Conservation (phyloP, 2,113 vertebrate genomes). For the Speoplatyrhinus poulsoni region DNA sequence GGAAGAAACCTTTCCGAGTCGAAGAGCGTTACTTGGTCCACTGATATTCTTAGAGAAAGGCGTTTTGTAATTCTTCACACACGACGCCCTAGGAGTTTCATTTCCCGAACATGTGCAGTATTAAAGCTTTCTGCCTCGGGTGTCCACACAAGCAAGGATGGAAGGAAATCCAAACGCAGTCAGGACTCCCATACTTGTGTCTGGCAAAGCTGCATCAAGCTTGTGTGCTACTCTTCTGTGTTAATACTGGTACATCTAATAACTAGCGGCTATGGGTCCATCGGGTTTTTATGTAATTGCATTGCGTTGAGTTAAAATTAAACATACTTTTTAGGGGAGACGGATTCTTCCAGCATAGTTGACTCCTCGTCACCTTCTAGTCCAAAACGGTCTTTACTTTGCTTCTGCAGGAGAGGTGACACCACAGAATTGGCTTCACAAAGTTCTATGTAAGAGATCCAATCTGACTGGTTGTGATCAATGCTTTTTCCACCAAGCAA, state of each 20-base stretch:
- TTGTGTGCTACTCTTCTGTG: slow-evolving; percentile 1
- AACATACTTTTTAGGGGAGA: slow-evolving; percentile 96
- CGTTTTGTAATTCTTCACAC: slow-evolving; percentile 36
- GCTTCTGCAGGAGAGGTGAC: slow-evolving; percentile 81
- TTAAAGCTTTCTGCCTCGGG: slow-evolving; percentile 38
- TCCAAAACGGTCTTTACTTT: slow-evolving; percentile 98
- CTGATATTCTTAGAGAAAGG: too few species aligned
- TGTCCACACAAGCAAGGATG: slow-evolving; percentile 20
- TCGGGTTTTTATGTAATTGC: too few species aligned
- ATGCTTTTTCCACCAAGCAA: slow-evolving; percentile 15
- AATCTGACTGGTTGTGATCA: slow-evolving; percentile 13
- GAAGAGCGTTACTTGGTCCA: background rate
- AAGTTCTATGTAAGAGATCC: background rate
- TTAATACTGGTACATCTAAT: slow-evolving; percentile 37
- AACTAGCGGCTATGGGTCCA: slow-evolving; percentile 5
- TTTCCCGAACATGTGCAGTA: slow-evolving; percentile 38
- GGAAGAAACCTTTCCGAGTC: background rate
- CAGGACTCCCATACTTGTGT: slow-evolving; percentile 25
- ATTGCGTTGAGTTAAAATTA: background rate
- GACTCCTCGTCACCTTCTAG: slow-evolving; percentile 97
- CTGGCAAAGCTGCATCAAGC: slow-evolving; percentile 41
- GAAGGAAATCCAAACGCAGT: slow-evolving; percentile 14
- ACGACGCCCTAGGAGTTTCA: slow-evolving; percentile 32
- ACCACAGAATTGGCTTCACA: background rate
- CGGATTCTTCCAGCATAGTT: slow-evolving; percentile 97